Base-by-base conservation (phyloP, 2,888 invertebrate genomes). In the Agyllia agylla region DNA sequence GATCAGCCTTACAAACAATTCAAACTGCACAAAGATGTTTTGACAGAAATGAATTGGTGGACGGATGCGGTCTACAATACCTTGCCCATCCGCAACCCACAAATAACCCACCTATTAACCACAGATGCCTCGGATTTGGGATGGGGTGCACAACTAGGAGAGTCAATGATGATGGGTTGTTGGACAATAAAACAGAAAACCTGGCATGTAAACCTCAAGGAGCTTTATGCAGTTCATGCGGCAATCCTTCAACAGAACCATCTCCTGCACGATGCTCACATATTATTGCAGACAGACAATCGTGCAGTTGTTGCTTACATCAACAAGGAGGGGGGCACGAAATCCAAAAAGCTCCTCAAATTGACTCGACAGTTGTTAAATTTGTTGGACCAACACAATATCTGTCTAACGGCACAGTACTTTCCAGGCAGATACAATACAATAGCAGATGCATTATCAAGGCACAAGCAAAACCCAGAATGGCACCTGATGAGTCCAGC, bases 301-400 rank as follows among this genome's bases (percentile, higher is more conserved):
- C 86, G 86, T 0, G 84, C 86, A 15, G 86, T 89, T 0, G 84
- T 86, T 11, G 35, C 86, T 2, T 89, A 89, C 20, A 86, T 89
- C 11, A 80, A 90, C 79, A 95, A 94, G 57, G 93, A 94, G 57
- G 95, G 94, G 15, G 93, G 94, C 4, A 94, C 93, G 8, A 80
- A 84, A 30, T 92, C 92, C 64, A 75, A 20, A 5, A 78, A 24
- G 2, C 87, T 94, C 0, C 87, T 92, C 4, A 15, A 87, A 0
- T 31, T 79, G 15, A 91, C 92, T 0, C 77, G 73, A 24, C 85
- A 88, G 35, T 64, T 93, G 0, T 35, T 92, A 3, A 15, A 13
- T 0, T 9, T 92, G 3, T 35, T 87, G 42, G 85, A 92, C 20
- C 89, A 57, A 5, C 33, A 20, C 27, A 31, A 84, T 13, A 77